phyloP scores from a whole-genome alignment of 2,888 invertebrate species.

The Desoria tigrina region DNA sequence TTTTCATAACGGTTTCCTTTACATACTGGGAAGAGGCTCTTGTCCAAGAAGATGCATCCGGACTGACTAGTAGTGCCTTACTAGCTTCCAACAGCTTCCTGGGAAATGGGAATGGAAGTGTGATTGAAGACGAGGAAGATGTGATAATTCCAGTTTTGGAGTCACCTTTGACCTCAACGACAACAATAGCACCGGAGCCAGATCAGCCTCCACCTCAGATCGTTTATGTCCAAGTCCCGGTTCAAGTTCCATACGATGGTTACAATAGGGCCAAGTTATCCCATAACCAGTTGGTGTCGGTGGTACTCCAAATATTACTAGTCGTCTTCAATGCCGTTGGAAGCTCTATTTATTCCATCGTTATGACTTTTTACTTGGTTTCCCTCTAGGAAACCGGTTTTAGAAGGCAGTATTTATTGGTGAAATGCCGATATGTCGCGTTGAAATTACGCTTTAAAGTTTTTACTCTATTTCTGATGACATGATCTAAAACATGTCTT shows the following conservation, averaged over 20 bases:
- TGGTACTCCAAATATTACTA: constrained; percentile 37
- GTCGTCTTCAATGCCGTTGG: constrained; percentile 32
- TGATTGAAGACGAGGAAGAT: background rate
- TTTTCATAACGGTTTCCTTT: constrained; percentile 30
- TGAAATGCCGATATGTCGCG: too few species aligned
- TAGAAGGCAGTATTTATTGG: too few species aligned
- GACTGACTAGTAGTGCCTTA: background rate
- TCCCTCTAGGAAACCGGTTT: constrained; percentile 15
- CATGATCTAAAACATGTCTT: too few species aligned
- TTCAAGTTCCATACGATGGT: background rate
- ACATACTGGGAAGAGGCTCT: constrained; percentile 19
- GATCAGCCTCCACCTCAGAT: background rate
- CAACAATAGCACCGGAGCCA: constrained; percentile 9
- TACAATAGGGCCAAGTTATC: constrained; percentile 20
- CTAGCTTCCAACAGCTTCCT: background rate
- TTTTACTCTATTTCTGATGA: too few species aligned
- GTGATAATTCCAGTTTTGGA: background rate
- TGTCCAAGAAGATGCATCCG: background rate
- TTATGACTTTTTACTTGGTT: constrained; percentile 22
- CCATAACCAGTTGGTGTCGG: constrained; percentile 32
- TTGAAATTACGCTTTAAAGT: too few species aligned
- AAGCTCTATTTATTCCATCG: constrained; percentile 28
- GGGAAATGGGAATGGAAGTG: background rate
- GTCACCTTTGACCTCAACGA: constrained; percentile 19
- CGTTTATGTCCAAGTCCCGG: background rate